phyloP scores from a whole-genome alignment of 2,888 invertebrate genomes.

The Tipula helvola region DNA sequence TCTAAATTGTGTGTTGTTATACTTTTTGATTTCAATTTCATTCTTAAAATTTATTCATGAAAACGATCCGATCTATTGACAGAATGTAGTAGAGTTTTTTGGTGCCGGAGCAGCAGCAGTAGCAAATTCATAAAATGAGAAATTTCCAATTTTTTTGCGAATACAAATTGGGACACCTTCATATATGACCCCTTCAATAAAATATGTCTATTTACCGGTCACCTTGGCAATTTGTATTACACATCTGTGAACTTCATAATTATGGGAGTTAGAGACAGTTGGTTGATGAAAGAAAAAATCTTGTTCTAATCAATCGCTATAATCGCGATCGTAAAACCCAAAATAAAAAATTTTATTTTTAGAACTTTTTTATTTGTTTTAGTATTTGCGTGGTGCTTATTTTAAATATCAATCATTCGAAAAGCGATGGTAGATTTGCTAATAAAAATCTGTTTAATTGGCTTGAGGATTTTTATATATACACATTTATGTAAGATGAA shows the following conservation, averaged over 20 bases:
- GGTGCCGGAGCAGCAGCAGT: background rate
- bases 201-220: background rate
- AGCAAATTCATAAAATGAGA: background rate
- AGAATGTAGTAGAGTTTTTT: background rate
- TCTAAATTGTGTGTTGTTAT: background rate
- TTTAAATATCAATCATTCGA: background rate
- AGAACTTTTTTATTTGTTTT: background rate
- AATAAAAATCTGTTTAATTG: background rate
- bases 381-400: background rate
- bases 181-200: background rate
- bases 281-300: background rate
- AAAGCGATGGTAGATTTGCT: background rate
- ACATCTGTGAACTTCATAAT: background rate
- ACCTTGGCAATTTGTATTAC: background rate
- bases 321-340: background rate
- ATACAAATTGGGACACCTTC: background rate
- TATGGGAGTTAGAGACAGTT: background rate
- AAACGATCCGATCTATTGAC: background rate
- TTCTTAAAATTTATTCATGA: background rate
- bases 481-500: background rate
- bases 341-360: background rate
- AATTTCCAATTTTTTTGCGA: no score
- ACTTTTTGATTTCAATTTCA: background rate
- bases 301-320: background rate
- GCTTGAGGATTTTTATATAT: background rate